Conservation (phyloP, 2,888 invertebrate species). For the Allygus modestus region DNA sequence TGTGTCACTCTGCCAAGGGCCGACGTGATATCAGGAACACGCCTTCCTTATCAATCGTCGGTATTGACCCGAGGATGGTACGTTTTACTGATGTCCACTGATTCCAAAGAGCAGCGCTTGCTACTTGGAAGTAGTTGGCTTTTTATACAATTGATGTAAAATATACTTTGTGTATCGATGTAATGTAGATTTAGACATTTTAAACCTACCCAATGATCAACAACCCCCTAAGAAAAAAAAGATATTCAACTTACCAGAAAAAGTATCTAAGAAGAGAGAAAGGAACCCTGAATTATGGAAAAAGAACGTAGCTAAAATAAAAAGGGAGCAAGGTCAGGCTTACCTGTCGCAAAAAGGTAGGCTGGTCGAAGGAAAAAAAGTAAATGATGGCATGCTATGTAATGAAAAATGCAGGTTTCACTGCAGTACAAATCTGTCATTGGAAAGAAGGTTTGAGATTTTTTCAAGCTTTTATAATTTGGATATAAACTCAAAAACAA, state of each 20-base stretch:
- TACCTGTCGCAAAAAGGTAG: conserved; percentile 28
- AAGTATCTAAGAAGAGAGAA: not conserved
- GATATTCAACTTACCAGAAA: no score
- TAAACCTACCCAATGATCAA: no score
- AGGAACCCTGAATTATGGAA: not conserved
- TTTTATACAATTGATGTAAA: no score
- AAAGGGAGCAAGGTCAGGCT: not conserved
- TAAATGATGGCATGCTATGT: not conserved
- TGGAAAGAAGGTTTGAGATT: not conserved
- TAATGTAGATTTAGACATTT: no score
- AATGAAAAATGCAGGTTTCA: conserved; percentile 15
- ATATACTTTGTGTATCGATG: no score
- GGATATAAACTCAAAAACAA: conserved; percentile 36
- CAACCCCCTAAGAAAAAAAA: no score
- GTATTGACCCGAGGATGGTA: no score
- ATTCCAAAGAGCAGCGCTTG: no score
- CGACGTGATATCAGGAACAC: not conserved
- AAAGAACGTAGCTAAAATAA: not conserved
- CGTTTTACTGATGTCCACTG: no score
- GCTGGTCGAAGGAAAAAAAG: not conserved
- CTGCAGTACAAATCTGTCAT: not conserved
- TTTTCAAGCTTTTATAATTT: conserved; percentile 30
- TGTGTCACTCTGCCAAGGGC: not conserved
- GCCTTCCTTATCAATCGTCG: no score
- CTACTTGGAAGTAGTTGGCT: no score